Evolutionary conservation across 2,797 vertebrate genomes (phyloP), one percentile per base, ranked within the genome.

Genomic region (Silurus lanzhouensis): DNA sequence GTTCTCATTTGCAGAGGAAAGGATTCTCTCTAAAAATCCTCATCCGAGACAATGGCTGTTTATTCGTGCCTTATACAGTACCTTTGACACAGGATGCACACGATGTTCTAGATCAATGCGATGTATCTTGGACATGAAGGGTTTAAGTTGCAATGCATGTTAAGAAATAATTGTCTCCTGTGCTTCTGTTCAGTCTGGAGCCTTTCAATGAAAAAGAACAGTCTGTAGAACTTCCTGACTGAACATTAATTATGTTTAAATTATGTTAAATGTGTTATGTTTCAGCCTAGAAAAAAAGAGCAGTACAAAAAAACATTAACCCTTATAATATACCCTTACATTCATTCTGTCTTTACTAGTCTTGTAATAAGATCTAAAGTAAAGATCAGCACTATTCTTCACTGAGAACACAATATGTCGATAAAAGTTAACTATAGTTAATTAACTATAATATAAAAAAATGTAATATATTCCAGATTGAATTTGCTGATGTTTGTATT

Each of bases 111-210:
- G 12, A 67, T 58, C 38, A 77, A 86, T 86, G 84, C 67, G 57
- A 63, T n/a, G 75, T 77, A 75, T 81, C 83, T 84, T 67, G 48
- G 52, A 71, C 71, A 66, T 20, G 64, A 82, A 76, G 77, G 81
- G 82, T 83, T 89, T 66, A 84, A 83, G 76, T 85, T 88, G 84
- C 84, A 84, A 84, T 70, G 46, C 79, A 81, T 76, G 82, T 70
- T 83, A 84, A 88, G 87, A 87, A 86, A 88, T 86, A 85, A 89
- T 87, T 86, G 44, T 71, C 44, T 72, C 70, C 63, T 80, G 81
- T 81, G 82, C 68, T 87, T 77, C 38, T 15, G 70, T 83, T 61
- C 77, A 55, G 61, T 19, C 20, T 57, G 82, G 57, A 63, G 31
- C 58, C 58, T 63, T 61, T 46, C 87, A 74, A 79, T 38, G 19